These are phyloP conservation scores for Squalus acanthias DNA, from an alignment of 2,797 vertebrate genomes.

Conservation along the genomic window DNA sequence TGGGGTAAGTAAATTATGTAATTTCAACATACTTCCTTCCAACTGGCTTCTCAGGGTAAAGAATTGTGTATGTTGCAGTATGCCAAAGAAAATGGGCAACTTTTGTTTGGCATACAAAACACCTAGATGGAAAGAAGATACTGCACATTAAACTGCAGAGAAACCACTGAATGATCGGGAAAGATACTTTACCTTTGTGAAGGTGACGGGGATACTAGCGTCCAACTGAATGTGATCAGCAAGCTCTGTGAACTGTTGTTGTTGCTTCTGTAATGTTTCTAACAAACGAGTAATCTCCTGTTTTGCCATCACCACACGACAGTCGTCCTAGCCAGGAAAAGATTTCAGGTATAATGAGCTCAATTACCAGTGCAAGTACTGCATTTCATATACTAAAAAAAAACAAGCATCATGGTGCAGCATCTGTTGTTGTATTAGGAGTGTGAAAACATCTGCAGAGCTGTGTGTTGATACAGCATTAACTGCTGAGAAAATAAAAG, in stretches of 20 bases:
- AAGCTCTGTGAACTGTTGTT: slow-evolving; percentile 95
- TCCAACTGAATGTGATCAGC: slow-evolving; percentile 92
- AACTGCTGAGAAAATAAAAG: not conserved
- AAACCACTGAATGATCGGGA: not conserved
- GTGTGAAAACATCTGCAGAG: not conserved
- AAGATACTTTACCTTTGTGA: slow-evolving; percentile 78
- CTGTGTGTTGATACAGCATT: not conserved
- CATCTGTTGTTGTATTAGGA: not conserved
- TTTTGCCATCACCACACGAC: slow-evolving; percentile 90
- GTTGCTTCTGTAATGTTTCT: slow-evolving; percentile 92
- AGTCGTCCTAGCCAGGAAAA: slow-evolving; percentile 75
- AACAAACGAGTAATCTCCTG: slow-evolving; percentile 91
- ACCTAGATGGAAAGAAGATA: not conserved
- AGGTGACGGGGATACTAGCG: slow-evolving; percentile 96
- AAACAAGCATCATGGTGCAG: not conserved
- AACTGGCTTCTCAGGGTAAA: not conserved
- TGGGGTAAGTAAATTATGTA: not conserved
- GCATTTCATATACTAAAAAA: not conserved
- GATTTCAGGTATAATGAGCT: slow-evolving; percentile 30
- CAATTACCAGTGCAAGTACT: not conserved
- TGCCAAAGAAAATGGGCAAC: not conserved
- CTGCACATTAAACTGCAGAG: not conserved
- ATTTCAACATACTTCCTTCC: not conserved
- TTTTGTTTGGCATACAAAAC: not conserved
- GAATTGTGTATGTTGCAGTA: not conserved